Base-by-base conservation (phyloP, 53 echinoderm and acorn worm species). In the Henricia sp. region DNA sequence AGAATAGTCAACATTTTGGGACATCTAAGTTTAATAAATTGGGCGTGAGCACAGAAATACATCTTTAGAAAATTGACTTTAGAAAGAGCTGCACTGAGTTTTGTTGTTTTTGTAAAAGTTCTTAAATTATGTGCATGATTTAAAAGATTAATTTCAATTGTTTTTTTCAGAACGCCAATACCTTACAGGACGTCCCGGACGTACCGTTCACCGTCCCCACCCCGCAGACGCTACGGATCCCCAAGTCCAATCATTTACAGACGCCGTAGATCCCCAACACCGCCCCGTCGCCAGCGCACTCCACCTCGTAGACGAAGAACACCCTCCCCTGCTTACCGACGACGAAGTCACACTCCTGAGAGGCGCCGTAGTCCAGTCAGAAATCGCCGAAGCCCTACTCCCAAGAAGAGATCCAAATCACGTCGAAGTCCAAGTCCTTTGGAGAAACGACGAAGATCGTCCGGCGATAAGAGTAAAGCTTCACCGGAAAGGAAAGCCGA, bases 181-280 rank as follows among this genome's bases (percentile, higher is more conserved):
- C 86, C 86, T 14, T 74, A 76, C 53, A 86, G 84, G 27, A 44
- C 89, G 34, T 68, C 71, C 25, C 77, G 89, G 23, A n/a, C n/a
- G n/a, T n/a, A n/a, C n/a, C n/a, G n/a, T n/a, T n/a, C n/a, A n/a
- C 50, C 83, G 13, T 37, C 86, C 21, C 86, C 88, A 86, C 87
- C 87, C 12, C 66, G 73, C 28, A 52, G 93, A 14, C 78, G 82
- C 4, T 67, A 67, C 41, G 76, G 83, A 11, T 66, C 72, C 29
- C 82, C 89, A 3, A 80, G 88, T 50, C 88, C 72, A n/a, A n/a
- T n/a, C n/a, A n/a, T n/a, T 14, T 67, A 50, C 57, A 88, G 95
- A 67, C 85, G 88, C 34, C 82, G 90, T 17, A 52, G 93, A 29
- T 78, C 78, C 34, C 89, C 91, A 56, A 82, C 90, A 46, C 83